phyloP scores from a whole-genome alignment of 2,113 vertebrate species.

The Cyphomyrus discorhynchus region DNA sequence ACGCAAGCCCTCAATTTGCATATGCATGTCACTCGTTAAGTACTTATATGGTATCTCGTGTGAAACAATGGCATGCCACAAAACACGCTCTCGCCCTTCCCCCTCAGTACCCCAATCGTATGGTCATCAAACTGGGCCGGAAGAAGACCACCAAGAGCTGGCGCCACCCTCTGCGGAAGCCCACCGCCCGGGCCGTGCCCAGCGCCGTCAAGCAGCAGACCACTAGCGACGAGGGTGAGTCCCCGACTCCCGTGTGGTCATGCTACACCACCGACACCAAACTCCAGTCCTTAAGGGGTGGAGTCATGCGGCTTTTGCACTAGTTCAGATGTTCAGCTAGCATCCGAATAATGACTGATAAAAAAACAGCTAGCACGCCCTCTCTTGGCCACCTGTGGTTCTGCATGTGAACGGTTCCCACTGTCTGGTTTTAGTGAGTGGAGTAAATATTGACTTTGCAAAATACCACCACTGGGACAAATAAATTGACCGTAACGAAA shows the following conservation, averaged over 20 bases:
- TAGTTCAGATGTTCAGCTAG: background rate
- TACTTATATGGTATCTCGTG: background rate
- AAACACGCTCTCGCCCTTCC: background rate
- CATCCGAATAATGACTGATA: background rate
- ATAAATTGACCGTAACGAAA: conserved; percentile 2
- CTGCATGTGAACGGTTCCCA: background rate
- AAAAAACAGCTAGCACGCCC: background rate
- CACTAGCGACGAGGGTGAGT: conserved; percentile 78
- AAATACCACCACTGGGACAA: background rate
- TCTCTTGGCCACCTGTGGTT: background rate
- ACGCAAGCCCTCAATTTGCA: background rate
- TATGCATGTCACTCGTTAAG: background rate
- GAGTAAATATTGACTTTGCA: conserved; percentile 7
- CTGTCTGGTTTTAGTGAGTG: background rate
- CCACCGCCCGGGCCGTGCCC: conserved; percentile 78
- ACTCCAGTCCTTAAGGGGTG: background rate
- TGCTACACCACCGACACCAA: background rate
- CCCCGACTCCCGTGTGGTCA: background rate
- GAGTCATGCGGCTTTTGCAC: background rate
- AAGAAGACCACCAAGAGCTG: conserved; percentile 64
- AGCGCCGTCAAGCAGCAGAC: conserved; percentile 82
- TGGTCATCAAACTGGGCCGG: conserved; percentile 29
- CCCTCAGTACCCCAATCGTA: conserved; percentile 48
- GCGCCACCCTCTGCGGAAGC: conserved; percentile 69
- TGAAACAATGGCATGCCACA: background rate